Conservation (phyloP, 2,797 vertebrate genomes). For the Margarornis squamiger region DNA sequence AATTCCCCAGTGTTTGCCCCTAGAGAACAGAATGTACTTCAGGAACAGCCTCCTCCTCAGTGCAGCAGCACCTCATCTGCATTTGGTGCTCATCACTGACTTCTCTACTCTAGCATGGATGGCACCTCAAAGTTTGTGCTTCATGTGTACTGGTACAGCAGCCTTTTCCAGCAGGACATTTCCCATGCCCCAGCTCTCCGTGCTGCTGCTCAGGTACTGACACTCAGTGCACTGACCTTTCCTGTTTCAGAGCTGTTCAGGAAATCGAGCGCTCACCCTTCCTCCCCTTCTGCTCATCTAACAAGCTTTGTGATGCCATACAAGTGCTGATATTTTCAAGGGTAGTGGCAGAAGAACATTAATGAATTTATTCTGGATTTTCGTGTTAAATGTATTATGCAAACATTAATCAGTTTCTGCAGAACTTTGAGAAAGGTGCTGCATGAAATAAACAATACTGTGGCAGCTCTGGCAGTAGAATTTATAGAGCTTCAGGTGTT, state of each 20-base stretch:
- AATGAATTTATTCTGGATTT: conserved; percentile 65
- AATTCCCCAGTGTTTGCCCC: neutral
- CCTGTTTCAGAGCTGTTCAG: neutral
- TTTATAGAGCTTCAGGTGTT: conserved; percentile 20
- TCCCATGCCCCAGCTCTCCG: neutral
- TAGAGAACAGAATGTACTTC: accelerated
- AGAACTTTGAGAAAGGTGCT: conserved; percentile 36
- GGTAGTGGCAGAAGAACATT: conserved; percentile 37
- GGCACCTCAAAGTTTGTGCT: neutral
- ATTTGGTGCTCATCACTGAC: accelerated
- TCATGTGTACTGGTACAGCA: accelerated
- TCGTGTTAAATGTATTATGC: conserved; percentile 65
- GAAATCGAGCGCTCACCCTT: neutral
- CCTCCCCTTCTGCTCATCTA: conserved; percentile 8
- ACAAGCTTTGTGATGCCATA: conserved; percentile 33
- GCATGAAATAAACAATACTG: conserved; percentile 43
- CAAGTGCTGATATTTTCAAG: conserved; percentile 32
- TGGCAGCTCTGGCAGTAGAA: neutral
- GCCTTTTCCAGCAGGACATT: neutral
- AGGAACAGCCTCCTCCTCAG: neutral
- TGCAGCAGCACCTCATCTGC: neutral
- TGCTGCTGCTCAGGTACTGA: neutral
- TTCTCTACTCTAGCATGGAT: neutral
- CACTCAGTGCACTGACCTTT: neutral
- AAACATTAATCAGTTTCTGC: conserved; percentile 65